Evolutionary conservation across 2,888 invertebrate species (phyloP), one percentile per base, ranked within the genome.

Genomic region (Phaedon cochleariae): DNA sequence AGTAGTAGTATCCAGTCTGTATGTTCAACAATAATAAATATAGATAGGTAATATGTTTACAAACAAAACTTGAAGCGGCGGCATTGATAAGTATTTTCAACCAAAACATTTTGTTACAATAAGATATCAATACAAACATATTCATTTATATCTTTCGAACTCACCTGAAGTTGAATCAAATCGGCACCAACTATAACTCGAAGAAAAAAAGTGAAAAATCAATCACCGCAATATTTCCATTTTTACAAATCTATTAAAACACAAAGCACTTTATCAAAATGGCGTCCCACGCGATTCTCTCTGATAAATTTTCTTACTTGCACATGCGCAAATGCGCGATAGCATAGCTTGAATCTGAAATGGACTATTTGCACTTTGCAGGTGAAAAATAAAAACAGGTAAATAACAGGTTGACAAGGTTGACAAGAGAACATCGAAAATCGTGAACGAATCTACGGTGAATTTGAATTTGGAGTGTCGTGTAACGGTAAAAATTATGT

Each of bases 211-310:
- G 58, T 59, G 62, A 58, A 60, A 59, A 45, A 61, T 63, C 64
- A 66, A 68, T 63, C 69, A 69, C 69, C 45, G 34, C 59, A 63
- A 63, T 51, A 66, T 68, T 69, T 62, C 70, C 54, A 66, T 68
- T 69, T 62, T 71, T 64, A 67, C 71, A 67, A 74, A 74, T 70
- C 73, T 72, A 74, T 71, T 70, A 64, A 68, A 71, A 72, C 73
- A 78, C 80, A 80, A 77, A 77, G 74, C 76, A 76, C 73, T 75
- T 77, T 77, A 81, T 79, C 82, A 83, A 83, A 82, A 83, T 83
- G 83, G 83, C 83, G 82, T 75, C 81, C 80, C 82, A 83, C 82
- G 82, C 83, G 81, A 77, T 79, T 78, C 70, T 76, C 75, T 77
- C 76, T 77, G 77, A 77, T 77, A 75, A 74, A 74, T 77, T 71